These are phyloP conservation scores for Calliopsis andreniformis DNA, from an alignment of 1,140 invertebrate genomes.

Conservation along the genomic window DNA sequence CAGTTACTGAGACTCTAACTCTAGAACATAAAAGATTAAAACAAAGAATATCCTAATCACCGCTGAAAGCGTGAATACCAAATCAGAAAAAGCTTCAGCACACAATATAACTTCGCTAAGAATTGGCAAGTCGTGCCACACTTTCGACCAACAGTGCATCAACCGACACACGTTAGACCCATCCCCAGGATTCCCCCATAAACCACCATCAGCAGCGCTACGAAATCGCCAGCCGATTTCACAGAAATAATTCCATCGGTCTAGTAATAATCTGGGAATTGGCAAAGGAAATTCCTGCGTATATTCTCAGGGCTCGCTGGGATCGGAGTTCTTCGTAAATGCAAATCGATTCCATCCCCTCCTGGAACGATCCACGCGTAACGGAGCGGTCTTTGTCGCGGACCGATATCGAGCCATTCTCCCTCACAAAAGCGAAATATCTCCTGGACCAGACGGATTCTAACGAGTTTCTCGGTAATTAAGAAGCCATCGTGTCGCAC, in stretches of 20 bases:
- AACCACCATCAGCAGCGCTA: not conserved
- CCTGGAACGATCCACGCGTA: conserved; percentile 29
- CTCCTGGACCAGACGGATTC: conserved; percentile 1
- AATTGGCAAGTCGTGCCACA: no score
- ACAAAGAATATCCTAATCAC: no score
- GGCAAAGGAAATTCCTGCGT: conserved; percentile 26
- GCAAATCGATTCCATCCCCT: conserved; percentile 44
- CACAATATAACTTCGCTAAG: no score
- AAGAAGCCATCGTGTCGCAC: conserved; percentile 38
- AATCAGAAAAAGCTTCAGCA: no score
- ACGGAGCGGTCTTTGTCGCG: conserved; percentile 44
- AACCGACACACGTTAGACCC: no score
- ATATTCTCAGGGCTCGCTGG: not conserved
- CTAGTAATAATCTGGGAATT: conserved; percentile 29
- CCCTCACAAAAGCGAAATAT: conserved; percentile 28
- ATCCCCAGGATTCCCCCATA: not conserved
- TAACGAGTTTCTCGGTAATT: conserved; percentile 47
- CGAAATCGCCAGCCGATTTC: not conserved
- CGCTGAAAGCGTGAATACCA: no score
- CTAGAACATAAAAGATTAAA: no score
- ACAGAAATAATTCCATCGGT: not conserved
- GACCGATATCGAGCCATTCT: conserved; percentile 6
- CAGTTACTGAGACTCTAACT: no score
- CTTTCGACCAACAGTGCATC: no score
- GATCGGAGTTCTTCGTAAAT: conserved; percentile 39